Evolutionary conservation across 64 coral and sea anemone genomes (phyloP).

Genomic region (Pocillopora verrucosa): DNA sequence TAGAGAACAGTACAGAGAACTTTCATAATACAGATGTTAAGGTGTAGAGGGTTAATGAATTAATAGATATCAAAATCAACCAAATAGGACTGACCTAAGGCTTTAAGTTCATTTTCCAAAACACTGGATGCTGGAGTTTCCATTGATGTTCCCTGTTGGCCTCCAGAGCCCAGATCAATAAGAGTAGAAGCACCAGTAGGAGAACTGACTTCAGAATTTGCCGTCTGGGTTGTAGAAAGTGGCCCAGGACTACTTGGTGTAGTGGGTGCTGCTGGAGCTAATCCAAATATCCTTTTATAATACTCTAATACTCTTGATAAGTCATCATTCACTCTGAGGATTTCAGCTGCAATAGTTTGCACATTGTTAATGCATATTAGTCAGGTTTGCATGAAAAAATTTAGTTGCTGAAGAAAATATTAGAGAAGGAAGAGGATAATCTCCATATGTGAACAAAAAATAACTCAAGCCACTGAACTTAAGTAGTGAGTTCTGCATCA

Average conservation of each 20-base stretch:
- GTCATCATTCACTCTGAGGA: constrained; percentile 94
- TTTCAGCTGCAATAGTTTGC: constrained; percentile 60
- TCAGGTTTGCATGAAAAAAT: too few species aligned
- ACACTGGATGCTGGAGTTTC: constrained; percentile 48
- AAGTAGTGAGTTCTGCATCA: too few species aligned
- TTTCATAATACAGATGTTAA: too few species aligned
- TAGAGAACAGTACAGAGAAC: too few species aligned
- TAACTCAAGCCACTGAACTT: too few species aligned
- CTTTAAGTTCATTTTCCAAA: constrained; percentile 83
- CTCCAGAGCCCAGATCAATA: constrained; percentile 72
- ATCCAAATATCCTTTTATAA: constrained; percentile 75
- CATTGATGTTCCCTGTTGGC: background rate
- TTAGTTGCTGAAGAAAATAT: too few species aligned
- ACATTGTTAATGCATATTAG: background rate
- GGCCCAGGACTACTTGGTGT: background rate
- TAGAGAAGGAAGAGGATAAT: too few species aligned
- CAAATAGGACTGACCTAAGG: constrained; percentile 49
- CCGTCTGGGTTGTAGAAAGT: background rate
- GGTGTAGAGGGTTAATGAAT: too few species aligned
- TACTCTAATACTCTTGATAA: constrained; percentile 90
- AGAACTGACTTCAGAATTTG: background rate
- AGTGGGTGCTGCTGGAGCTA: constrained; percentile 5
- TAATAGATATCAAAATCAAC: too few species aligned
- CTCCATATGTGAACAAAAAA: too few species aligned
- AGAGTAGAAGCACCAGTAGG: constrained; percentile 57